phyloP scores from a whole-genome alignment of 2,797 vertebrate species.

The Hapalemur alaotrensis region DNA sequence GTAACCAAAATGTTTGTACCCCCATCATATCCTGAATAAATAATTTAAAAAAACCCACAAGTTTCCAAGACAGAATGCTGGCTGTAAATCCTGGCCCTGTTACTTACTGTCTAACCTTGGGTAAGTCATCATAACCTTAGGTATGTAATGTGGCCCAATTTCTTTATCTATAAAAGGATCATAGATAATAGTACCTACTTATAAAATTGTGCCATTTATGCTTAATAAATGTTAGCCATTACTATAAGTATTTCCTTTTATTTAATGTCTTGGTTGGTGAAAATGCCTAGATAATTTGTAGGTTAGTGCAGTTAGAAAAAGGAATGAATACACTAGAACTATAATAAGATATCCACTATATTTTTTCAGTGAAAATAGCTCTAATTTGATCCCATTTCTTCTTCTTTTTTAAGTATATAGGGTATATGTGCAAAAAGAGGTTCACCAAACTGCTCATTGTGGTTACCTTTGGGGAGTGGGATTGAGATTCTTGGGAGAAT shows the following conservation, averaged over 20 bases:
- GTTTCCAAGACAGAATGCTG: background rate
- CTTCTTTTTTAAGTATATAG: background rate
- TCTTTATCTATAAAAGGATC: background rate
- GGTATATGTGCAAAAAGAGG: background rate
- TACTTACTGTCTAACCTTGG: background rate
- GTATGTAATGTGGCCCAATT: background rate
- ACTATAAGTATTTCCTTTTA: background rate
- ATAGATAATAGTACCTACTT: background rate
- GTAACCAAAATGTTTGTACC: too few relatives aligned
- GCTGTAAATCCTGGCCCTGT: background rate
- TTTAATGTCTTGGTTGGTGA: background rate
- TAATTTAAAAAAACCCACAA: background rate
- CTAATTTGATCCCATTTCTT: background rate
- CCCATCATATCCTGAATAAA: too few relatives aligned
- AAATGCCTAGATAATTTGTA: slow-evolving; percentile 9
- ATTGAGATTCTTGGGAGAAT: slow-evolving; percentile 28
- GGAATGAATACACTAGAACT: background rate
- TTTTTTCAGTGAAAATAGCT: background rate
- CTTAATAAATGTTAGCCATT: background rate
- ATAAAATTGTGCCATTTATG: background rate
- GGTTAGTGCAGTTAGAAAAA: background rate
- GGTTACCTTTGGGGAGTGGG: background rate
- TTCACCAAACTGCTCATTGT: background rate
- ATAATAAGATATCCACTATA: background rate
- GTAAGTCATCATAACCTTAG: background rate